Conservation (phyloP, 2,888 invertebrate genomes). For the Tanytarsus gracilentus region DNA sequence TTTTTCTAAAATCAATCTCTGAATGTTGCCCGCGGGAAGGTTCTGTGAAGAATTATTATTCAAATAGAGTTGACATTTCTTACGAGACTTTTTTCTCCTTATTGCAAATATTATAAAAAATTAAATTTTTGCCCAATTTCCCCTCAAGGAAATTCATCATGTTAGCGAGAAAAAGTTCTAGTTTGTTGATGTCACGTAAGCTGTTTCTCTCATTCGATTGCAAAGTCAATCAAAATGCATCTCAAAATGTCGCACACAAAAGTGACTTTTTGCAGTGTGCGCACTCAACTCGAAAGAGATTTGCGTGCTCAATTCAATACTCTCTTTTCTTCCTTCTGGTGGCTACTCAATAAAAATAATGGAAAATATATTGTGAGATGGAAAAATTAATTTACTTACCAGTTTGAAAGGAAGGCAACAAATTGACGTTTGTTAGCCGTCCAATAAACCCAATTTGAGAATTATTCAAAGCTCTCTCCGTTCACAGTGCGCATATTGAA, state of each 20-base stretch:
- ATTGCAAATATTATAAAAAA: no score
- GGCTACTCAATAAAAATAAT: neutral
- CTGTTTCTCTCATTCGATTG: conserved; percentile 7
- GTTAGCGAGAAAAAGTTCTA: conserved; percentile 9
- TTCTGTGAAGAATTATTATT: no score
- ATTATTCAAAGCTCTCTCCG: conserved; percentile 7
- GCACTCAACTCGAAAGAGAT: neutral
- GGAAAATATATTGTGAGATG: neutral
- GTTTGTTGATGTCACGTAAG: conserved; percentile 27
- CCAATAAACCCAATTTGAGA: conserved; percentile 19
- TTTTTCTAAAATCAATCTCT: neutral
- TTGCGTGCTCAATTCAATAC: conserved; percentile 6
- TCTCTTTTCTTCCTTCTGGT: neutral
- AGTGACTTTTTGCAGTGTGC: no score
- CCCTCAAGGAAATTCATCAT: neutral
- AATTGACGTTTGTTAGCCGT: conserved; percentile 17
- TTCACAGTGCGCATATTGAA: neutral
- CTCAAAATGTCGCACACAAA: no score
- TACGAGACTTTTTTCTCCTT: no score
- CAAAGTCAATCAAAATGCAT: conserved; percentile 23
- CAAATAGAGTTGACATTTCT: no score
- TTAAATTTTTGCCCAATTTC: no score
- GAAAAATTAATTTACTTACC: conserved; percentile 19
- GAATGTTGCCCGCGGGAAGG: no score
- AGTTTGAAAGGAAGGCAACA: neutral